A percentile compares a stretch with the other conserved stretches of the same genome.
These are phyloP conservation scores for Stenodema calcarata DNA, from an alignment of 2,888 invertebrate genomes.

Conservation along the genomic window DNA sequence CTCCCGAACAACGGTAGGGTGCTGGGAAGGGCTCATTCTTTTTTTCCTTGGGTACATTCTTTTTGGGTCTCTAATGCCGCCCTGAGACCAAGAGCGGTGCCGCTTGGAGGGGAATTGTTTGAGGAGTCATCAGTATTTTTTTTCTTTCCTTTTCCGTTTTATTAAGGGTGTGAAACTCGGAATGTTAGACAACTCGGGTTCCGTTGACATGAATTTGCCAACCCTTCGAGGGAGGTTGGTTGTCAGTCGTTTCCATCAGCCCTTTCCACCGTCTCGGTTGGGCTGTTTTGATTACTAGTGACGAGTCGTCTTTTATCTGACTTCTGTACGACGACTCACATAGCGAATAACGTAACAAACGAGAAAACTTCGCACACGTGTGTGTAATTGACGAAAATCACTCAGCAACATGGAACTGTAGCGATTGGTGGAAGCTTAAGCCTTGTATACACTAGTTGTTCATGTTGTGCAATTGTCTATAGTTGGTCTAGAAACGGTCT, in stretches of 20 bases:
- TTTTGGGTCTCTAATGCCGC: background rate
- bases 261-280: background rate
- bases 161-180: background rate
- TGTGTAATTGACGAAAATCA: no score
- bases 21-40: background rate
- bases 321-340: no score
- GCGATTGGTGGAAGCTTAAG: no score
- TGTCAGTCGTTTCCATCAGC: background rate
- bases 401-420: no score
- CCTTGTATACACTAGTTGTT: no score
- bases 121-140: conserved; percentile 47
- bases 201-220: background rate
- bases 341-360: no score
- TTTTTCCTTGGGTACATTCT: background rate
- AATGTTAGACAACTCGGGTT: background rate
- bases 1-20: conserved; percentile 23
- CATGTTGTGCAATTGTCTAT: no score
- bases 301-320: background rate
- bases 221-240: background rate
- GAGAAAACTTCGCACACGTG: no score
- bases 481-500: no score
- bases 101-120: conserved; percentile 6
- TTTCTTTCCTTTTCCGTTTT: background rate
- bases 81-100: background rate
- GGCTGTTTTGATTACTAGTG: background rate